Evolutionary conservation across 2,797 vertebrate genomes (phyloP).

Genomic region (Falco columbarius): DNA sequence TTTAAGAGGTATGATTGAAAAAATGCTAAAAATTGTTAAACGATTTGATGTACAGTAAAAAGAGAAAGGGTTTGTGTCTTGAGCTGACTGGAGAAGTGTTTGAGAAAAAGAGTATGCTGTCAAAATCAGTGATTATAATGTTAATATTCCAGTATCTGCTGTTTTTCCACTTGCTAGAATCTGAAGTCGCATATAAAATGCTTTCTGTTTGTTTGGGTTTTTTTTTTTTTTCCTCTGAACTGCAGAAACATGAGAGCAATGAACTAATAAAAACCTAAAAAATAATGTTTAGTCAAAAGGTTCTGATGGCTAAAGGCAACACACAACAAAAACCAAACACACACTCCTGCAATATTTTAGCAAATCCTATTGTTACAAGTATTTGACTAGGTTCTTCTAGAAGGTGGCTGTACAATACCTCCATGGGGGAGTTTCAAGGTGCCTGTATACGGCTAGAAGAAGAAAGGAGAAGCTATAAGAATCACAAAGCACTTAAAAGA

Average conservation of each 20-base stretch:
- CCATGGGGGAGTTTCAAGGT: neutral
- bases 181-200: neutral
- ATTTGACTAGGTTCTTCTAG: neutral
- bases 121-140: neutral
- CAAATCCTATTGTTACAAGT: neutral
- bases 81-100: neutral
- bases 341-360: neutral
- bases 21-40: neutral
- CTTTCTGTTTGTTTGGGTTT: neutral
- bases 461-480: neutral
- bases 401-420: neutral
- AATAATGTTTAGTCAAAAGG: neutral
- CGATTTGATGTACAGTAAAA: neutral
- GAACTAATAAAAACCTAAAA: neutral
- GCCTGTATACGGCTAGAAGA: neutral
- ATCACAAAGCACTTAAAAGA: neutral
- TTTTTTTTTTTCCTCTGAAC: accelerated
- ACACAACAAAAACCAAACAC: neutral
- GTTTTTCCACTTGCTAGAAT: neutral
- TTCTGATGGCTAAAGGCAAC: neutral
- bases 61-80: neutral
- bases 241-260: neutral
- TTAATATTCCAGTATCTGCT: neutral
- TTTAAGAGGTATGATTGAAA: neutral
- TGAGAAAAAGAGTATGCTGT: neutral